Evolutionary conservation across 2,888 invertebrate genomes (phyloP).

Genomic region (Dendrolimus pini): DNA sequence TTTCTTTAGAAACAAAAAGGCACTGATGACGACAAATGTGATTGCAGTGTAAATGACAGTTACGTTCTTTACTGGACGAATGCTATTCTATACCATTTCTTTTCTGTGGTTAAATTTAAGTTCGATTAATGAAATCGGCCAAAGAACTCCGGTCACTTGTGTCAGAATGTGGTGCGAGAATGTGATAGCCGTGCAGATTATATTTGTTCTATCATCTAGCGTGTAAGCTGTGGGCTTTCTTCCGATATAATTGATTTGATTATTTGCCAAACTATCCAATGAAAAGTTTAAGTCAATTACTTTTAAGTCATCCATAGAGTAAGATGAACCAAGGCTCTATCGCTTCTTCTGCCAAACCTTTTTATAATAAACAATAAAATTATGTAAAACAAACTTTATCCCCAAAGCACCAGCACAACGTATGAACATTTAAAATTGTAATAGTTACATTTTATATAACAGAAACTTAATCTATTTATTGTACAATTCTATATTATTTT

Average conservation of each 20-base stretch:
- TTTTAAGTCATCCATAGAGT: conserved; percentile 70
- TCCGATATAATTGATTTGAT: conserved; percentile 10
- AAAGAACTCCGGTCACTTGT: conserved; percentile 15
- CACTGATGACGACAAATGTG: too few species aligned
- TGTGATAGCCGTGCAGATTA: conserved; percentile 34
- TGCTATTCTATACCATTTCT: too few species aligned
- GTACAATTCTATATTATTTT: neutral
- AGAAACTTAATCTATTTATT: neutral
- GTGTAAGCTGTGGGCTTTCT: conserved; percentile 37
- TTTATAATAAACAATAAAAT: conserved; percentile 36
- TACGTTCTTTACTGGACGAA: too few species aligned
- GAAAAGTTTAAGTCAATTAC: conserved; percentile 67
- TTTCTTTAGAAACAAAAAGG: too few species aligned
- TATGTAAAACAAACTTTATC: conserved; percentile 29
- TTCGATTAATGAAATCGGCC: too few species aligned
- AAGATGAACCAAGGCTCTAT: conserved; percentile 48
- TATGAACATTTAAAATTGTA: conserved; percentile 37
- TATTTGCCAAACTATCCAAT: conserved; percentile 49
- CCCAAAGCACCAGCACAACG: conserved; percentile 66
- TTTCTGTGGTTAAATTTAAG: too few species aligned
- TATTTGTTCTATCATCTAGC: conserved; percentile 48
- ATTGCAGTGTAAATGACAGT: too few species aligned
- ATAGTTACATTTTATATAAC: conserved; percentile 3
- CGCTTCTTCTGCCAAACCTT: conserved; percentile 62
- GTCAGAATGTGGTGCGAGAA: conserved; percentile 38